phyloP scores from a whole-genome alignment of 2,888 invertebrate species.

The Nasonovia ribisnigri region DNA sequence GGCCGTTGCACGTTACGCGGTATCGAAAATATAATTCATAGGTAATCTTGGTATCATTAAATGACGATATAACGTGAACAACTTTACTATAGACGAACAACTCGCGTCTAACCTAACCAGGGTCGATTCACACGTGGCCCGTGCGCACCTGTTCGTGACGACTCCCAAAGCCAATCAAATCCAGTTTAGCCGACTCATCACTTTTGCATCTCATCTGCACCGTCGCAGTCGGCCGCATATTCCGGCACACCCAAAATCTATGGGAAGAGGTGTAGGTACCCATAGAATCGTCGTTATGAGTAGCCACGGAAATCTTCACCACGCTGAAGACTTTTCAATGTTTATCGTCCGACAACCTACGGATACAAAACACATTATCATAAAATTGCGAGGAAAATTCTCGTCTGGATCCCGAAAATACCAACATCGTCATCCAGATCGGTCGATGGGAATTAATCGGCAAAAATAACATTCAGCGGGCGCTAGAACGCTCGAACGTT shows the following conservation, averaged over 20 bases:
- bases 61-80: neutral
- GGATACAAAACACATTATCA: neutral
- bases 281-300: neutral
- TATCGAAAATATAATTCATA: neutral
- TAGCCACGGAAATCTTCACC: neutral
- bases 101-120: neutral
- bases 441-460: neutral
- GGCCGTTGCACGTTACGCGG: too few species aligned
- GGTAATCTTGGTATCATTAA: neutral
- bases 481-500: neutral
- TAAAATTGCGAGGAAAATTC: neutral
- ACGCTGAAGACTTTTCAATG: neutral
- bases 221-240: neutral
- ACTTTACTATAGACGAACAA: neutral
- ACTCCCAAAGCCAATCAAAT: neutral
- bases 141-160: neutral
- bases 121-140: neutral
- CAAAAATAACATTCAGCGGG: neutral
- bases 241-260: neutral
- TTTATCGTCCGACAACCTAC: neutral
- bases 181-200: neutral
- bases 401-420: neutral
- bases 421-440: neutral
- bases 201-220: neutral
- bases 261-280: neutral